A percentile compares a stretch with the other conserved stretches of the same genome.
Evolutionary conservation across 2,888 invertebrate species (phyloP).

Genomic region (Plagodis dolabraria): DNA sequence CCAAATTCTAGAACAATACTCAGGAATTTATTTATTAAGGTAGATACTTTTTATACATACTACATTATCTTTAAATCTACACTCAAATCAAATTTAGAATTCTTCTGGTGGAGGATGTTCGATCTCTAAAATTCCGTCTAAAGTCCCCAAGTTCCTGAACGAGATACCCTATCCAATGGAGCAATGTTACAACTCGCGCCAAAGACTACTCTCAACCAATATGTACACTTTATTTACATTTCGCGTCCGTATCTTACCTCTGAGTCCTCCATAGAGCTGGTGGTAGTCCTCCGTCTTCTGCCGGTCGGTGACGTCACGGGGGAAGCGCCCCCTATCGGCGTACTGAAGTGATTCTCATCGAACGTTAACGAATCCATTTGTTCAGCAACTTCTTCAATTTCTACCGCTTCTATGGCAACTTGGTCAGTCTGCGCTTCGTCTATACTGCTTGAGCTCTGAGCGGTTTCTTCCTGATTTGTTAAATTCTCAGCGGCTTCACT

Average conservation of each 20-base stretch:
- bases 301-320: constrained; percentile 54
- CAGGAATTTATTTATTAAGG: no score
- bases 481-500: constrained; percentile 1
- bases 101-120: no score
- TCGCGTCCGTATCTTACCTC: constrained; percentile 71
- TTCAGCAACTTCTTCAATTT: constrained; percentile 38
- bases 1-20: no score
- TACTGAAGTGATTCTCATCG: constrained; percentile 82
- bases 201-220: constrained; percentile 9
- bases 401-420: constrained; percentile 16
- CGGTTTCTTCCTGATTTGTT: background rate
- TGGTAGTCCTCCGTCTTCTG: constrained; percentile 55
- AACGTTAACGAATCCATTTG: constrained; percentile 62
- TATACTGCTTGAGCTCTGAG: background rate
- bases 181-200: background rate
- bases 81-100: no score
- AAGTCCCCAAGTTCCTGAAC: background rate
- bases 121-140: no score
- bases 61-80: no score
- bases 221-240: constrained; percentile 38
- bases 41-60: no score
- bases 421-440: background rate
- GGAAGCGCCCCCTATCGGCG: constrained; percentile 68
- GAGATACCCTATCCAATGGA: background rate
- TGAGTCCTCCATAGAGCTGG: constrained; percentile 72